Evolutionary conservation across 2,888 invertebrate genomes (phyloP), one percentile per base, ranked within the genome.

Genomic region (Micropterix aruncella): DNA sequence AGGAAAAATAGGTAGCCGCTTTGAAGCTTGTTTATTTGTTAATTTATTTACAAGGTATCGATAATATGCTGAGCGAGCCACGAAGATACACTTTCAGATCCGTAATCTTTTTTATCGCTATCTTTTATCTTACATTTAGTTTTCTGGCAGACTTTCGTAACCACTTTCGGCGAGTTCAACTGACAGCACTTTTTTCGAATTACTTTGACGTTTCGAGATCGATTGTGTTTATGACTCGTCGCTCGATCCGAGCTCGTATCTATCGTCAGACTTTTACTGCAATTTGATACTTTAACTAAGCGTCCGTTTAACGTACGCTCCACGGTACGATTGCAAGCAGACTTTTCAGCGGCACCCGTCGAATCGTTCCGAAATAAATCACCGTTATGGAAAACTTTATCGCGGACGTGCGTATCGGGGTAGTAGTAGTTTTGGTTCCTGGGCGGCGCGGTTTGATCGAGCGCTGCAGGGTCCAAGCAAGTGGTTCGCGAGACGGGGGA

Each of bases 401-500:
- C 12, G 5, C 12, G 7, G 5, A 27, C 12, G 5, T 27, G 27
- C 5, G 5, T 27, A 27, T 27, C 27, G 12, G 27, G 12, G 27
- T 27, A 27, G 12, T 50, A 46, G 38, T 51, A 48, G 18, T 51
- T 51, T 7, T 44, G 40, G 16, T 49, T 49, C 42, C 49, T 49
- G 36, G 51, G 48, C 42, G 47, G 47, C 41, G 49, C 44, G 37
- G 51, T 46, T 47, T 51, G 51, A 38, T 49, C 51, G 36, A 51
- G 43, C 18, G 48, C 41, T 17, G 51, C 47, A 41, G 49, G 49
- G 40, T 51, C 51, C 48, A 51, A 41, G 37, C 51, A 37, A 27
- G 14, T 16, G 50, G 60, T 60, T 50, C 68, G 67, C 41, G 57
- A 56, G 39, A 67, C 65, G 51, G 60, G 65, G n/a, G 42, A 19